Evolutionary conservation across 2,113 vertebrate species (phyloP), one percentile per base, ranked within the genome.

Genomic region (Speoplatyrhinus poulsoni): DNA sequence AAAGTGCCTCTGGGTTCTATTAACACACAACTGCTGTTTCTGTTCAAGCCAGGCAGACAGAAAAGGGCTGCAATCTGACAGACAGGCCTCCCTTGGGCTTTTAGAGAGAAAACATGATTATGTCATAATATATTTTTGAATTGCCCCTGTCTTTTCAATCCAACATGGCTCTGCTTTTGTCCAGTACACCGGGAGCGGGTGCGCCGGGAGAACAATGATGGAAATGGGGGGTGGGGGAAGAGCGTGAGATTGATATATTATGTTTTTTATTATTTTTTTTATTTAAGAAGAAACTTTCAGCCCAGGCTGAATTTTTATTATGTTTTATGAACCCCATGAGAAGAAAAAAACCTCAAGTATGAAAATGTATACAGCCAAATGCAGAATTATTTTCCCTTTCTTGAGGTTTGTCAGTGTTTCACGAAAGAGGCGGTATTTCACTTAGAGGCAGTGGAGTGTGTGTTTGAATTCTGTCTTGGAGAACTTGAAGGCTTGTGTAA

Each of bases 61-160:
- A 76, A 85, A 82, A 89, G 75, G 76, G 78, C 82, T 69, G 80
- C 84, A 84, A 80, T 88, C 84, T 92, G 90, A 91, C 90, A 88
- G 89, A 82, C 91, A 85, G 86, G 72, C 75, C 80, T 90, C 90
- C 86, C 87, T 72, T 61, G 86, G 89, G 88, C 85, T 85, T 91
- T 85, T 73, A 89, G 86, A 82, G 80, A 85, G 87, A 90, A 93
- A 93, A 93, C 90, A 91, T 90, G 89, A 92, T 92, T 91, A 92
- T 91, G 88, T 91, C 90, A 93, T 93, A 88, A 91, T 93, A 90
- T 89, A 91, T 92, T 93, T 92, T 89, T 62, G 66, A 88, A 91
- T 89, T 82, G 80, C 82, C 79, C 81, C 81, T 79, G 82, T 88
- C 83, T 86, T 89, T 89, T 86, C 88, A 90, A 79, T 89, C 81